Conservation (phyloP, 2,888 invertebrate species). For the Meteorus cinctellus region DNA sequence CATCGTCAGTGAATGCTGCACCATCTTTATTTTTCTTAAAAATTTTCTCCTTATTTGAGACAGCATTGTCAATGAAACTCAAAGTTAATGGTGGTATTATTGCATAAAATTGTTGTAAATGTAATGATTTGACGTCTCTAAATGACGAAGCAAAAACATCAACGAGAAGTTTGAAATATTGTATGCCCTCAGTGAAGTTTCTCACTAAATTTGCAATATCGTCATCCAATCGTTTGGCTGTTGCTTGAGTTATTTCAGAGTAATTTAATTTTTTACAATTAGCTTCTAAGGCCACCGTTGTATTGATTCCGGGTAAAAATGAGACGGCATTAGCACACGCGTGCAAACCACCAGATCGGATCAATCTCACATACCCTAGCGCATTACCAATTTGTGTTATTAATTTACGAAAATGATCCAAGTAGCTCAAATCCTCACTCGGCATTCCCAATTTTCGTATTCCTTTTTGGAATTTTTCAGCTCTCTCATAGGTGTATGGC, state of each 20-base stretch:
- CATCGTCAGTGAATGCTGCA: constrained; percentile 97
- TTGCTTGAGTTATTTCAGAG: constrained; percentile 77
- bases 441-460: constrained; percentile 90
- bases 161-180: constrained; percentile 91
- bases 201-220: constrained; percentile 86
- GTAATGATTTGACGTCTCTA: constrained; percentile 86
- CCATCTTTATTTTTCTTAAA: constrained; percentile 91
- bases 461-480: constrained; percentile 94
- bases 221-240: constrained; percentile 84
- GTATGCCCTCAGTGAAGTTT: constrained; percentile 91
- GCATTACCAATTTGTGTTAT: constrained; percentile 97
- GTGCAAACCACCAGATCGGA: constrained; percentile 94
- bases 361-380: constrained; percentile 95
- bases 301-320: constrained; percentile 88
- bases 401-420: constrained; percentile 93
- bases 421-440: constrained; percentile 87
- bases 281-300: constrained; percentile 78
- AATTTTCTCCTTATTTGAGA: constrained; percentile 93
- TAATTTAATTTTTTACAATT: constrained; percentile 78
- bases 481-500: constrained; percentile 90
- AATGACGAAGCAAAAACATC: constrained; percentile 95
- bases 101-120: constrained; percentile 92
- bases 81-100: constrained; percentile 95
- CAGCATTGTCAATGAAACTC: constrained; percentile 95
- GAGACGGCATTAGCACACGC: constrained; percentile 93